Evolutionary conservation across 2,113 vertebrate species (phyloP).

Genomic region (Xyliphius kryptos): DNA sequence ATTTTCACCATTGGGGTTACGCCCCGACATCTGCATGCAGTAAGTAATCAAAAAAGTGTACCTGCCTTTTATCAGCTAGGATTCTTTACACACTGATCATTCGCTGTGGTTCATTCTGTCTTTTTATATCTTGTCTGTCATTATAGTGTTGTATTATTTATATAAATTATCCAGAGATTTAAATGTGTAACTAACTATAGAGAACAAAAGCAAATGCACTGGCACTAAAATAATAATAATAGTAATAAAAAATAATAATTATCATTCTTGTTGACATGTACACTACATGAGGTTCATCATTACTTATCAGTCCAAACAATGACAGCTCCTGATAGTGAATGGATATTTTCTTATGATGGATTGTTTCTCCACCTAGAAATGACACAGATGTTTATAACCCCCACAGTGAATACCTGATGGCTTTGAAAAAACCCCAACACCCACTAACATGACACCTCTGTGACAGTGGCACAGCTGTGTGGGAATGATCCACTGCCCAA

Average conservation of each 20-base stretch:
- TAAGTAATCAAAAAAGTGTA: too few species aligned
- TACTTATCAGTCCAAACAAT: neutral
- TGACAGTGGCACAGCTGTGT: neutral
- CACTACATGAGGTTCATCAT: neutral
- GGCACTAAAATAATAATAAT: too few species aligned
- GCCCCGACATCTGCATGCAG: too few species aligned
- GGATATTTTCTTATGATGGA: constrained; percentile 6
- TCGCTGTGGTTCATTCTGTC: neutral
- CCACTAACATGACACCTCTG: neutral
- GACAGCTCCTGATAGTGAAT: neutral
- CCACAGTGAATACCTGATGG: neutral
- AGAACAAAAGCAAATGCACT: neutral
- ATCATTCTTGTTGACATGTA: neutral
- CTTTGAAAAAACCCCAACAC: neutral
- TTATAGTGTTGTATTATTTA: neutral
- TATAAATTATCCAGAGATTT: neutral
- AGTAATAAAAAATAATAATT: neutral
- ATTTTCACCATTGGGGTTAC: too few species aligned
- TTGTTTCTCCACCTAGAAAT: neutral
- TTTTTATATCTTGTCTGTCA: neutral
- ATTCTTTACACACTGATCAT: too few species aligned
- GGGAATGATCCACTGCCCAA: neutral
- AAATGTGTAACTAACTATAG: neutral
- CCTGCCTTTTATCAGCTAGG: too few species aligned
- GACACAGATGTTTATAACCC: constrained; percentile 12